Conservation (phyloP, 2,888 invertebrate genomes). For the Mythimna ferrago region DNA sequence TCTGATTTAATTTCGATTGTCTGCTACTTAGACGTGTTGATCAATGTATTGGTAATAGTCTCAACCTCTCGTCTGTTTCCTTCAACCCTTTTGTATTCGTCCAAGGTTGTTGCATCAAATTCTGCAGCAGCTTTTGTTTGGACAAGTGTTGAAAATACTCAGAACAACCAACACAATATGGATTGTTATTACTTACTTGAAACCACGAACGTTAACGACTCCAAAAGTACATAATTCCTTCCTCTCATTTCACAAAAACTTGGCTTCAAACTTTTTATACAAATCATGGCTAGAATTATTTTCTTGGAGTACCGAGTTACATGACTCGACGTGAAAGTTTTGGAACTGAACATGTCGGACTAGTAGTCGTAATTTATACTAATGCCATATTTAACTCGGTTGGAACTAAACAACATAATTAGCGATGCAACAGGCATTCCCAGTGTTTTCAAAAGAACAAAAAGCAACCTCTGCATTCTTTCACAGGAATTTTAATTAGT, state of each 20-base stretch:
- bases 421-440: conserved; percentile 48
- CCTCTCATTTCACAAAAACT: conserved; percentile 16
- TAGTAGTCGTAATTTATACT: conserved; percentile 41
- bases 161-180: conserved; percentile 9
- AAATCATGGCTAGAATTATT: conserved; percentile 37
- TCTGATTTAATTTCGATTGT: conserved; percentile 51
- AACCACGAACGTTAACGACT: conserved; percentile 19
- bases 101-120: neutral
- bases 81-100: conserved; percentile 14
- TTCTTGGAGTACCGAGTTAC: conserved; percentile 8
- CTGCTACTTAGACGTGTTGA: conserved; percentile 23
- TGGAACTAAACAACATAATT: conserved; percentile 46
- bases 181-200: conserved; percentile 8
- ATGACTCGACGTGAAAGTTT: conserved; percentile 39
- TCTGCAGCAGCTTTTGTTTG: neutral
- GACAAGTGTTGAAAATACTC: conserved; percentile 16
- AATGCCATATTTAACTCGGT: conserved; percentile 38
- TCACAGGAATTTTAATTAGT: conserved; percentile 58
- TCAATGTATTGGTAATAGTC: conserved; percentile 24
- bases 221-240: conserved; percentile 26
- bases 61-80: conserved; percentile 22
- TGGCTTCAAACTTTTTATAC: conserved; percentile 20
- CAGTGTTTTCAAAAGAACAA: conserved; percentile 40
- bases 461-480: conserved; percentile 37
- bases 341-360: conserved; percentile 24